Percentiles rank a stretch among this genome's conserved stretches.
phyloP scores from a whole-genome alignment of 1,140 invertebrate genomes.

The Ephestia elutella region DNA sequence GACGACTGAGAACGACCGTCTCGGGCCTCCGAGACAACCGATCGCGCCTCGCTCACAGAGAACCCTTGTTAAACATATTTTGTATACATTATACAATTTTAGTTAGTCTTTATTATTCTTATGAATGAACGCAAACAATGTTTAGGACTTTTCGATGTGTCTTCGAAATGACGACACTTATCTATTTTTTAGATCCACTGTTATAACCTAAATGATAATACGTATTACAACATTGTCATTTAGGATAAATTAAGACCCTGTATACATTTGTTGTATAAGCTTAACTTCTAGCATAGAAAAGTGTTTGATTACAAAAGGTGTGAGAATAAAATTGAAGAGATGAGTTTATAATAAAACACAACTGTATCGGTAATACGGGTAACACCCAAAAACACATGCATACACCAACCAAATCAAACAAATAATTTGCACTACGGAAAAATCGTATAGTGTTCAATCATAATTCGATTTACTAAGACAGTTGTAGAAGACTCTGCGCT shows the following conservation, averaged over 20 bases:
- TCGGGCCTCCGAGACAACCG: conserved; percentile 24
- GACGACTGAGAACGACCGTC: conserved; percentile 31
- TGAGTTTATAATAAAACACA: no score
- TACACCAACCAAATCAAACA: no score
- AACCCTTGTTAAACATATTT: conserved; percentile 30
- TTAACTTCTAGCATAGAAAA: conserved; percentile 3
- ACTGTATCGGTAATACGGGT: no score
- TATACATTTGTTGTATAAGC: conserved; percentile 12
- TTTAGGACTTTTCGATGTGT: conserved; percentile 33
- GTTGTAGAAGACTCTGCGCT: no score
- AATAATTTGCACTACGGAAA: no score
- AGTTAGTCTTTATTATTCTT: conserved; percentile 22
- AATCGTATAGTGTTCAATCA: no score
- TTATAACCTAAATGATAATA: conserved; percentile 16
- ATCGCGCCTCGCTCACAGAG: conserved; percentile 9
- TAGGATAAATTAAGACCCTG: conserved; percentile 1
- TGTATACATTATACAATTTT: conserved; percentile 31
- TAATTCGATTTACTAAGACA: no score
- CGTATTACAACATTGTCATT: neutral
- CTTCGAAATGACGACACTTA: conserved; percentile 29
- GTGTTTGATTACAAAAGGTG: neutral
- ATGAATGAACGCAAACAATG: conserved; percentile 14
- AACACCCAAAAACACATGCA: no score
- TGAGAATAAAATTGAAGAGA: no score
- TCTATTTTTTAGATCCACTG: conserved; percentile 36